Percentiles rank a stretch among this genome's conserved stretches.
Evolutionary conservation across 2,888 invertebrate genomes (phyloP).

Genomic region (Monochamus alternatus): DNA sequence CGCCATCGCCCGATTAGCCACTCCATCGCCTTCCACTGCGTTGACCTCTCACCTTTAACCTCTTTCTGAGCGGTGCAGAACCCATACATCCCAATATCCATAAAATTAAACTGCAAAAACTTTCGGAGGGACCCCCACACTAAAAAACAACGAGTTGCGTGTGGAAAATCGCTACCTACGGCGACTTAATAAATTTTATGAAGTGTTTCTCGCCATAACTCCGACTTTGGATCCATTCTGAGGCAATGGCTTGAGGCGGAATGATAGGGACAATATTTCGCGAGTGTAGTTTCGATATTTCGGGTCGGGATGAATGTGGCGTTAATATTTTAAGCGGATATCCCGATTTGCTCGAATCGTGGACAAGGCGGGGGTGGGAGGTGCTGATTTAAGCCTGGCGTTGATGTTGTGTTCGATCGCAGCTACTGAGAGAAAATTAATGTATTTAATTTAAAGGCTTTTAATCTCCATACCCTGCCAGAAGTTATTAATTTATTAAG

Average conservation of each 20-base stretch:
- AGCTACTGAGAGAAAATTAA: neutral
- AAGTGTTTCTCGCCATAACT: slow-evolving; percentile 42
- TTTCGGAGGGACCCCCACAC: slow-evolving; percentile 1
- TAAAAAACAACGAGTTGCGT: slow-evolving; percentile 40
- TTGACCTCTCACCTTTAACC: slow-evolving; percentile 15
- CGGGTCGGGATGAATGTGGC: slow-evolving; percentile 45
- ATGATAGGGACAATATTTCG: slow-evolving; percentile 40
- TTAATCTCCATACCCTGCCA: neutral
- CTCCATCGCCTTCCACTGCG: neutral
- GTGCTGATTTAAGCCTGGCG: neutral
- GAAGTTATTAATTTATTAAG: neutral
- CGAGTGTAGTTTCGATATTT: slow-evolving; percentile 45
- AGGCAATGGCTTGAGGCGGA: slow-evolving; percentile 49
- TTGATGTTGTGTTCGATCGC: neutral
- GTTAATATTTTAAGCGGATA: slow-evolving; percentile 43
- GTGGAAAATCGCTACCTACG: slow-evolving; percentile 37
- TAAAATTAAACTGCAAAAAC: slow-evolving; percentile 40
- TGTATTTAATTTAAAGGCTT: neutral
- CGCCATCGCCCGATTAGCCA: slow-evolving; percentile 21
- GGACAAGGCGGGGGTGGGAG: neutral
- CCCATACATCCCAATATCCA: slow-evolving; percentile 33
- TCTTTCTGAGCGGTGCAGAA: neutral
- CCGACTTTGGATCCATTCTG: slow-evolving; percentile 42
- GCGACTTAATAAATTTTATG: slow-evolving; percentile 49
- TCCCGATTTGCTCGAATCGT: neutral